Conservation (phyloP, 2,888 invertebrate species). For the Lamproptera curius region DNA sequence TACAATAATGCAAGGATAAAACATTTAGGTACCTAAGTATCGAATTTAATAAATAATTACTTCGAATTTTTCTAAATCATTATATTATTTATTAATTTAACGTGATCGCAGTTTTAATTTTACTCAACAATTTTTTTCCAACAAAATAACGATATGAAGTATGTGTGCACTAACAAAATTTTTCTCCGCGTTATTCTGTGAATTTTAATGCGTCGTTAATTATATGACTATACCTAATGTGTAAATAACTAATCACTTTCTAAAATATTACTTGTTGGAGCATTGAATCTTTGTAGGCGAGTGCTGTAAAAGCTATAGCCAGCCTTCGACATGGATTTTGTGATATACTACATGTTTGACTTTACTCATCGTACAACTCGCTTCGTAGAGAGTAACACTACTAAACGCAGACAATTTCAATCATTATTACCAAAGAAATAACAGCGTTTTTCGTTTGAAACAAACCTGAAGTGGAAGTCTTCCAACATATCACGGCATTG, state of each 20-base stretch:
- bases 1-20: too few species aligned
- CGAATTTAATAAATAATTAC: too few species aligned
- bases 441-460: neutral
- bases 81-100: too few species aligned
- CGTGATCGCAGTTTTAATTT: too few species aligned
- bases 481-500: too few species aligned
- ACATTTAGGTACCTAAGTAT: too few species aligned
- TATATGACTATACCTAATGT: slow-evolving; percentile 5
- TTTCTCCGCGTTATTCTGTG: neutral
- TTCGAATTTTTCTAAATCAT: too few species aligned
- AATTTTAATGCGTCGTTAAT: slow-evolving; percentile 1
- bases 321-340: slow-evolving; percentile 30
- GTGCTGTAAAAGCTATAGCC: slow-evolving; percentile 37
- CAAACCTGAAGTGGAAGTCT: too few species aligned
- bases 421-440: neutral
- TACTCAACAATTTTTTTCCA: too few species aligned
- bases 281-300: slow-evolving; percentile 27
- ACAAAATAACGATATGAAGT: too few species aligned
- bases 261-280: slow-evolving; percentile 8
- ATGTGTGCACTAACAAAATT: too few species aligned
- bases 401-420: neutral
- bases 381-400: slow-evolving; percentile 22
- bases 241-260: slow-evolving; percentile 10
- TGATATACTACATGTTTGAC: slow-evolving; percentile 37
- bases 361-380: slow-evolving; percentile 34